Base-by-base conservation (phyloP, 2,113 vertebrate species). In the Carassius carassius region DNA sequence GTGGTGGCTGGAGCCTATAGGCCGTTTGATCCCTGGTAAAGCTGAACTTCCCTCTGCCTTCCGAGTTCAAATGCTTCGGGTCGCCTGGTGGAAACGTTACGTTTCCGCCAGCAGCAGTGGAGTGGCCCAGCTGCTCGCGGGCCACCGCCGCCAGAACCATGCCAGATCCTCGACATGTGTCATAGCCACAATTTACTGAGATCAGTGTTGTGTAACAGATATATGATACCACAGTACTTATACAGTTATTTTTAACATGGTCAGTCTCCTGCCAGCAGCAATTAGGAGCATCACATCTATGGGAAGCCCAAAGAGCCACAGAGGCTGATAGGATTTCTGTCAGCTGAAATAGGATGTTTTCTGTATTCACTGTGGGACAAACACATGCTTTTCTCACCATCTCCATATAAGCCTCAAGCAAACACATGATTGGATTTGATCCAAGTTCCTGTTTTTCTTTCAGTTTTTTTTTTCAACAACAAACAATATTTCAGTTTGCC, bases 131-230 rank as follows among this genome's bases (percentile, higher is more conserved):
- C 90, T 88, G 91, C 92, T 91, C 88, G 87, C 86, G 91, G 4
- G 88, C 91, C 90, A 81, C 75, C 86, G 88, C 90, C 89, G 83
- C 85, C 83, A 86, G 84, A 86, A 84, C 87, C 85, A 85, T 82
- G 84, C 86, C 88, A 91, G 91, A 91, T 92, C 90, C 91, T 93
- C 90, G 86, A 92, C 93, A 94, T 94, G 93, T 94, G 94, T 93
- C 93, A 92, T 89, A 83, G 92, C 93, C 94, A 92, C 94, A 94
- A 91, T 94, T 95, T 93, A 94, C 93, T 89, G 90, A 95, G 91
- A 86, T 92, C 92, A 92, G 93, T 92, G 92, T 92, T 92, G 93
- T 91, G 92, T 92, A 92, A 92, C 92, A 92, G 92, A 93, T 92
- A 93, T 90, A 91, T 85, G 91, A 92, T 90, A 90, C 91, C 89